These are phyloP conservation scores for Parascotia fuliginaria DNA, from an alignment of 2,888 invertebrate species.

Conservation along the genomic window DNA sequence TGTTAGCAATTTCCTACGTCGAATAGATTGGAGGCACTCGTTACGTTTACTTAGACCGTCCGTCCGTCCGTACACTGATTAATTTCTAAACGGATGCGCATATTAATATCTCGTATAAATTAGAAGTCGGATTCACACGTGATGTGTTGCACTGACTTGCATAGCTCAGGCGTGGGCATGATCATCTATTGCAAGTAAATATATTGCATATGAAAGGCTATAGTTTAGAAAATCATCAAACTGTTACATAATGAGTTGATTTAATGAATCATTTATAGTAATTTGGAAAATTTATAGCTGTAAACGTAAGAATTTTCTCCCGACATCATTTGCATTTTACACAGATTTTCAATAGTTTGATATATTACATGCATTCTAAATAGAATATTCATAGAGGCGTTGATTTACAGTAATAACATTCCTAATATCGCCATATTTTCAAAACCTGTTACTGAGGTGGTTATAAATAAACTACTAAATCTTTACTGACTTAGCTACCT, in stretches of 20 bases:
- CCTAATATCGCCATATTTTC: not conserved
- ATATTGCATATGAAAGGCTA: not conserved
- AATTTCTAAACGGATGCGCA: conserved; percentile 63
- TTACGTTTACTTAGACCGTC: conserved; percentile 57
- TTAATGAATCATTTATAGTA: too few relatives aligned
- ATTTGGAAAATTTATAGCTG: not conserved
- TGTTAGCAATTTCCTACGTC: conserved; percentile 79
- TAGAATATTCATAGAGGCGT: too few relatives aligned
- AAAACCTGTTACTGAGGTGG: too few relatives aligned
- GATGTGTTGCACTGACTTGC: conserved; percentile 13
- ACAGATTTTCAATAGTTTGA: too few relatives aligned
- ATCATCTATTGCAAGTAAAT: not conserved
- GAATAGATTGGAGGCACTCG: conserved; percentile 73
- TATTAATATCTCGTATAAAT: conserved; percentile 57
- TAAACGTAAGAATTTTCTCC: too few relatives aligned
- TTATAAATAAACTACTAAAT: not conserved
- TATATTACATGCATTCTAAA: too few relatives aligned
- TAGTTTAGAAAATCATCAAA: too few relatives aligned
- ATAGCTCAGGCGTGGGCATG: conserved; percentile 1
- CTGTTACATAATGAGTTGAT: too few relatives aligned
- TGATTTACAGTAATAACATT: too few relatives aligned
- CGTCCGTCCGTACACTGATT: conserved; percentile 58
- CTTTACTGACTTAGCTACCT: too few relatives aligned
- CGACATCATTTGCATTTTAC: too few relatives aligned
- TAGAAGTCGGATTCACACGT: conserved; percentile 38